A percentile compares a stretch with the other conserved stretches of the same genome.
Conservation (phyloP, 2,888 invertebrate genomes). For the Sesia bembeciformis region DNA sequence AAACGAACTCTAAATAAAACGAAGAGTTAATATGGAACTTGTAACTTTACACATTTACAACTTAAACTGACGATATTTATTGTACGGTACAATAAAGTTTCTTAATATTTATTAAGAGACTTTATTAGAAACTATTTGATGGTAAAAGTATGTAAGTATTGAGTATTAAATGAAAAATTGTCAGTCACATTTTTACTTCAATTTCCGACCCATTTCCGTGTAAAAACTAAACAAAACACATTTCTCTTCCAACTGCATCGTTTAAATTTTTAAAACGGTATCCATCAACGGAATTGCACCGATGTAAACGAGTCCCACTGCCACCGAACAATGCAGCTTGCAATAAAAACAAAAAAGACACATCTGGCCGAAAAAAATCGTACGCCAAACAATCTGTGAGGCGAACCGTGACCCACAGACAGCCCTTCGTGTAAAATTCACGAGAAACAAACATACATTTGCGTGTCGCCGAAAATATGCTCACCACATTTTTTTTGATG, state of each 20-base stretch:
- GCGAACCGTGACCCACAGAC: slow-evolving; percentile 29
- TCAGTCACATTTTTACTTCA: too few relatives aligned
- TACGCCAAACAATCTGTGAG: slow-evolving; percentile 30
- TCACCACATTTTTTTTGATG: not conserved
- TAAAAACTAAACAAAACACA: not conserved
- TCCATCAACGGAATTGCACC: not conserved
- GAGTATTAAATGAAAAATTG: too few relatives aligned
- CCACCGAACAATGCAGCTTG: slow-evolving; percentile 52
- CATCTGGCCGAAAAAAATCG: slow-evolving; percentile 33
- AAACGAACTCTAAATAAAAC: too few relatives aligned
- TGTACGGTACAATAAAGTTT: too few relatives aligned
- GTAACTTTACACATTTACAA: too few relatives aligned
- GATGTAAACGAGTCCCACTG: slow-evolving; percentile 22
- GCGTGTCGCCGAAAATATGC: not conserved
- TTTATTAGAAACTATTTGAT: too few relatives aligned
- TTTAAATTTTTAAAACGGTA: not conserved
- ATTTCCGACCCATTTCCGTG: too few relatives aligned
- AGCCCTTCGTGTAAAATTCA: slow-evolving; percentile 21
- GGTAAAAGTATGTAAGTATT: too few relatives aligned
- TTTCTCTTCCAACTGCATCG: not conserved
- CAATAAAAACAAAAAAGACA: slow-evolving; percentile 40
- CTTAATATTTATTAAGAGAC: too few relatives aligned
- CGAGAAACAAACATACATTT: not conserved
- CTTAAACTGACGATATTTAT: too few relatives aligned
- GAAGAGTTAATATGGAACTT: too few relatives aligned